A percentile compares a stretch with the other conserved stretches of the same genome.
phyloP scores from a whole-genome alignment of 1,140 invertebrate species.

The Oedothorax gibbosus region DNA sequence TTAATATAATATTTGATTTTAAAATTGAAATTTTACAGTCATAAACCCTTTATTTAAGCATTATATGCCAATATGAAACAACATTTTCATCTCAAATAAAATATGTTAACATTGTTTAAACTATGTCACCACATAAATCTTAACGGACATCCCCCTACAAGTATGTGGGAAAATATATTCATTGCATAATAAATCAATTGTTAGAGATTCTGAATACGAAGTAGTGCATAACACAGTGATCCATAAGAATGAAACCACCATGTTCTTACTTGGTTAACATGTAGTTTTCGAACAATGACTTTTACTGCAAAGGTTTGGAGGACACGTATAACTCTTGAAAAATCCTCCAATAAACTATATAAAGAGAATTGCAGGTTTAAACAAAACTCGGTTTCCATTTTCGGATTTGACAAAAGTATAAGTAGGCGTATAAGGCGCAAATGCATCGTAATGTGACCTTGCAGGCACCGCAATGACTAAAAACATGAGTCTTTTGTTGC shows the following conservation, averaged over 20 bases:
- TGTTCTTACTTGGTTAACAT: not conserved
- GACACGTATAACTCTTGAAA: not conserved
- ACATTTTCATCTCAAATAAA: no score
- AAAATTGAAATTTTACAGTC: no score
- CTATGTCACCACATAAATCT: no score
- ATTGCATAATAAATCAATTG: not conserved
- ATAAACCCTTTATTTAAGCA: no score
- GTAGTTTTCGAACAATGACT: slow-evolving; percentile 8
- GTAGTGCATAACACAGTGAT: not conserved
- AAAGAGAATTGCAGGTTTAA: not conserved
- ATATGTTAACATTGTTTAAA: no score
- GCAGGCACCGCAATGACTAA: not conserved
- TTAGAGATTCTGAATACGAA: slow-evolving; percentile 1
- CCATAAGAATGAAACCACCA: not conserved
- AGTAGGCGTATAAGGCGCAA: slow-evolving; percentile 1
- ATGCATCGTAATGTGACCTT: not conserved
- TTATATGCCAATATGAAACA: no score
- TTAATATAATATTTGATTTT: no score
- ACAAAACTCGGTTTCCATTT: not conserved
- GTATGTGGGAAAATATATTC: no score
- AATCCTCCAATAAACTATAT: not conserved
- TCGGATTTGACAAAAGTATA: not conserved
- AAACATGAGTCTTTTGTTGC: slow-evolving; percentile 4
- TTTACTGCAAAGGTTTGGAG: not conserved
- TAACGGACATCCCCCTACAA: no score